Evolutionary conservation across 2,113 vertebrate genomes (phyloP).

Genomic region (Tetrax tetrax): DNA sequence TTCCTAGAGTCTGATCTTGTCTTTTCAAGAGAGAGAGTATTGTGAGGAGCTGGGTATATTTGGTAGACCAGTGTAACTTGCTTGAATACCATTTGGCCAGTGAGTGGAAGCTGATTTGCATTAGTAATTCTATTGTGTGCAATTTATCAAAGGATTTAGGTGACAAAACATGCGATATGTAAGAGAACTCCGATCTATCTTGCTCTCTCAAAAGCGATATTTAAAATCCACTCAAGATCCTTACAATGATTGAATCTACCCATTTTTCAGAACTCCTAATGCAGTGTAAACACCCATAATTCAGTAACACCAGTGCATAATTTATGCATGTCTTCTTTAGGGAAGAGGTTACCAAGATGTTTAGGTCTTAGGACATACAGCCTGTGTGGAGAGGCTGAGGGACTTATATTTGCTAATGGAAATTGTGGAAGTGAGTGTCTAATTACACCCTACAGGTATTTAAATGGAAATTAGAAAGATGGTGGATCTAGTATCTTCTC

Average conservation of each 20-base stretch:
- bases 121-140: background rate
- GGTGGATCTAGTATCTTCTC: background rate
- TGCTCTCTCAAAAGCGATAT: background rate
- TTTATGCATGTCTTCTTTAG: background rate
- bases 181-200: background rate
- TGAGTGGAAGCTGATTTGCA: background rate
- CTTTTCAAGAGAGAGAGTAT: background rate
- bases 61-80: background rate
- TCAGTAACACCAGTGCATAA: background rate
- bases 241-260: background rate
- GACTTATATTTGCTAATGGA: background rate
- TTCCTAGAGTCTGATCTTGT: background rate
- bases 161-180: background rate
- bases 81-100: background rate
- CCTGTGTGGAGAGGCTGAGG: background rate
- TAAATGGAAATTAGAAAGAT: background rate
- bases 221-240: background rate
- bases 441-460: background rate
- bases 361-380: background rate
- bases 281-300: background rate
- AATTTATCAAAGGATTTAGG: background rate
- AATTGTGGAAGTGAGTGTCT: background rate
- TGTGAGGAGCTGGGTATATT: background rate
- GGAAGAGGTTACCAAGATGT: background rate
- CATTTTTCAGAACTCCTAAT: background rate